Conservation (phyloP, 2,797 vertebrate genomes). For the Somateria mollissima region DNA sequence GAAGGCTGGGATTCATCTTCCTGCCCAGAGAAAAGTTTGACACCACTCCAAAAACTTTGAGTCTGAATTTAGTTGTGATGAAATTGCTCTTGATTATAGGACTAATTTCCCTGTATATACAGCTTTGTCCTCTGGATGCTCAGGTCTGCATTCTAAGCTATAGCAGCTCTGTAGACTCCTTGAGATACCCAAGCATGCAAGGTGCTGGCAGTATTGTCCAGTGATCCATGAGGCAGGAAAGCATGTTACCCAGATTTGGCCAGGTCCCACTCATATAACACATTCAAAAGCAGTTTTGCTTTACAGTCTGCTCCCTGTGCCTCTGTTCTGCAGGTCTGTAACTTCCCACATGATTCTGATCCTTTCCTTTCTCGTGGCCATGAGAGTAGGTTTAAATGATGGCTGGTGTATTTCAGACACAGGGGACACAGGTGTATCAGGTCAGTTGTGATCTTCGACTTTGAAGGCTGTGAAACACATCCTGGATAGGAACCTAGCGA, state of each 20-base stretch:
- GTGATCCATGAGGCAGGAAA: background rate
- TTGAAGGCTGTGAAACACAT: background rate
- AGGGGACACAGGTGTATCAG: background rate
- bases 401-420: background rate
- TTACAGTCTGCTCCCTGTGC: background rate
- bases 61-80: background rate
- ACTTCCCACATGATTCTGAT: background rate
- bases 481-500: background rate
- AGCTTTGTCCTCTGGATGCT: background rate
- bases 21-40: background rate
- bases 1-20: background rate
- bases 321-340: background rate
- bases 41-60: background rate
- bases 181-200: background rate
- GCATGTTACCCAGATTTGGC: background rate
- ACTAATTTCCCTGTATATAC: background rate
- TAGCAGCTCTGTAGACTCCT: background rate
- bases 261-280: background rate
- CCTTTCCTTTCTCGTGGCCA: background rate
- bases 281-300: background rate
- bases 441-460: background rate
- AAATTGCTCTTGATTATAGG: background rate
- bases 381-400: background rate
- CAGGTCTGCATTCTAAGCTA: background rate
- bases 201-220: background rate